Evolutionary conservation across 1,140 invertebrate genomes (phyloP).

Genomic region (Belonocnema kinseyi): DNA sequence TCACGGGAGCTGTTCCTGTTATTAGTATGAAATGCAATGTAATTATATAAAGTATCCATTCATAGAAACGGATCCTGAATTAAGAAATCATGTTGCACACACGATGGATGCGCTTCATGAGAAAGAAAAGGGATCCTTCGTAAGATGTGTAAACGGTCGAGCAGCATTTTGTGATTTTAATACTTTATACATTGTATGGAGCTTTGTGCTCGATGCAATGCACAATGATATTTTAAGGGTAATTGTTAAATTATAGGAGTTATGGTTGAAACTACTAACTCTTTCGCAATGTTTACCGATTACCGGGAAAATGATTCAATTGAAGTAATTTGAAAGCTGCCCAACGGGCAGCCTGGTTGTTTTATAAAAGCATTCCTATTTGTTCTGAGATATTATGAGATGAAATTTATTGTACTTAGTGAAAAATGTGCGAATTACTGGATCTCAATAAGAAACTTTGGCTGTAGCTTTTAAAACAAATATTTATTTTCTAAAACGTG

Average conservation of each 20-base stretch:
- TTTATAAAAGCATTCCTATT: conserved; percentile 39
- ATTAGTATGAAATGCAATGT: neutral
- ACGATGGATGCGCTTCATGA: conserved; percentile 30
- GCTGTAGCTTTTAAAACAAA: too few relatives aligned
- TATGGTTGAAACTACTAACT: conserved; percentile 15
- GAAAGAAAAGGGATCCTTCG: neutral
- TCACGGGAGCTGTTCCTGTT: neutral
- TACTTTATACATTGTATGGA: conserved; percentile 38
- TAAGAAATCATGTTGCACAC: conserved; percentile 36
- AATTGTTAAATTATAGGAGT: neutral
- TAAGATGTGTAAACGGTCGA: conserved; percentile 38
- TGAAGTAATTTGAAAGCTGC: too few relatives aligned
- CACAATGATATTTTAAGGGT: conserved; percentile 40
- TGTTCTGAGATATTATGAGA: conserved; percentile 28
- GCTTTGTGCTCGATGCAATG: conserved; percentile 40
- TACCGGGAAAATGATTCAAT: too few relatives aligned
- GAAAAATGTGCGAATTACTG: conserved; percentile 32
- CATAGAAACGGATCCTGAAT: neutral
- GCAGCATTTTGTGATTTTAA: neutral
- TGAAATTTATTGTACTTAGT: conserved; percentile 36
- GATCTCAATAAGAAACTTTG: conserved; percentile 8
- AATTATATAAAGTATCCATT: conserved; percentile 34
- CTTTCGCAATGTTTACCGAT: too few relatives aligned
- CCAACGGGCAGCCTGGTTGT: conserved; percentile 36
- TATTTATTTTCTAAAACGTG: too few relatives aligned